Evolutionary conservation across 2,113 vertebrate species (phyloP).

Genomic region (Nansenia antarctica): DNA sequence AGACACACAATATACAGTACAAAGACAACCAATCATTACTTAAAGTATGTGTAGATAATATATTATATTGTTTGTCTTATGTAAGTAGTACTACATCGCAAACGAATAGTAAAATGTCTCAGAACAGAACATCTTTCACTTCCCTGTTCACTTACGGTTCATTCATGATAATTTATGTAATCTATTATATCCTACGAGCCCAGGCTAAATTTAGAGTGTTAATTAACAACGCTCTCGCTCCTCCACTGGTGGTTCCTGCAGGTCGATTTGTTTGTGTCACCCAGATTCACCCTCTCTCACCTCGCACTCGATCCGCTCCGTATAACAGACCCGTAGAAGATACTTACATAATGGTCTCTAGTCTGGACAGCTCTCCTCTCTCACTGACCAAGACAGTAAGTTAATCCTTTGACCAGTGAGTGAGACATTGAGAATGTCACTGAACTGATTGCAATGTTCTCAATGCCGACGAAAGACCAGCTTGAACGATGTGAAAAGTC

Average conservation of each 20-base stretch:
- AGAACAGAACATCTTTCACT: too few relatives aligned
- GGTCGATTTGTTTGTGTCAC: slow-evolving; percentile 46
- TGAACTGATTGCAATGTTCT: not conserved
- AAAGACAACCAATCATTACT: too few relatives aligned
- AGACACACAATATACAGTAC: too few relatives aligned
- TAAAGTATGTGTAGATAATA: too few relatives aligned
- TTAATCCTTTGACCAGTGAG: not conserved
- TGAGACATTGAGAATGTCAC: not conserved
- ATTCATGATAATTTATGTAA: slow-evolving; percentile 13
- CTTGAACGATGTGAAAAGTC: too few relatives aligned
- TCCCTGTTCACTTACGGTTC: slow-evolving; percentile 19
- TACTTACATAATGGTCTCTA: not conserved
- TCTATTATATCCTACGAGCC: slow-evolving; percentile 14
- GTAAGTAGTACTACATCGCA: too few relatives aligned
- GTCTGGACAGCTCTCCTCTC: not conserved
- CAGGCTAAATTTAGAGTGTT: slow-evolving; percentile 57
- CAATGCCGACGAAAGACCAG: too few relatives aligned
- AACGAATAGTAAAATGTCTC: too few relatives aligned
- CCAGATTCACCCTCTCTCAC: not conserved
- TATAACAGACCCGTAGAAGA: not conserved
- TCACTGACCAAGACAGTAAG: not conserved
- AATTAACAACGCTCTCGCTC: slow-evolving; percentile 52
- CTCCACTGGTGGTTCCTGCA: slow-evolving; percentile 33
- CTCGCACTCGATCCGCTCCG: not conserved
- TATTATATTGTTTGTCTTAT: too few relatives aligned